These are phyloP conservation scores for Callospermophilus lateralis DNA, from an alignment of 2,113 vertebrate genomes.

Conservation along the genomic window DNA sequence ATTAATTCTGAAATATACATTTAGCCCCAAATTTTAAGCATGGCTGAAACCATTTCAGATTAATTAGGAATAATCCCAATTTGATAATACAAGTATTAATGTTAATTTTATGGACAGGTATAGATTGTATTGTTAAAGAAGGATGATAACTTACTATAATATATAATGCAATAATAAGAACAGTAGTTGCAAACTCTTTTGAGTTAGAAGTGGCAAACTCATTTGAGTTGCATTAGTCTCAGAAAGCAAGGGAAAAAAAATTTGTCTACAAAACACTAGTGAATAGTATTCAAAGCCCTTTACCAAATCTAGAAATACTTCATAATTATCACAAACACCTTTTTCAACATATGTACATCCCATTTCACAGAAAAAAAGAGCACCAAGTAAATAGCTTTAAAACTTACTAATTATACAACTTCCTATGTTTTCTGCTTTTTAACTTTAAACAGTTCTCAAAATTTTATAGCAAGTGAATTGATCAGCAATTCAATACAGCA, in stretches of 20 bases:
- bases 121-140: slow-evolving; percentile 18
- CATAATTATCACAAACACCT: slow-evolving; percentile 19
- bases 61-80: slow-evolving; percentile 43
- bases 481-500: slow-evolving; percentile 16
- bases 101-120: slow-evolving; percentile 47
- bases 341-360: slow-evolving; percentile 28
- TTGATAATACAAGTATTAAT: background rate
- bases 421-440: background rate
- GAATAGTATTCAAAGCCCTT: slow-evolving; percentile 5
- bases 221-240: background rate
- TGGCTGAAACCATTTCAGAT: slow-evolving; percentile 37
- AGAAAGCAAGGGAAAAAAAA: slow-evolving; percentile 17
- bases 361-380: slow-evolving; percentile 42
- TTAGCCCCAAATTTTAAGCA: background rate
- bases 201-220: background rate
- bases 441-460: slow-evolving; percentile 17
- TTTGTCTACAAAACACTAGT: background rate
- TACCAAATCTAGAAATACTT: slow-evolving; percentile 4
- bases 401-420: slow-evolving; percentile 28
- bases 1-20: slow-evolving; percentile 55
- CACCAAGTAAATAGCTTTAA: slow-evolving; percentile 14
- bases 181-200: background rate
- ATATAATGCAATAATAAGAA: background rate
- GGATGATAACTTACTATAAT: background rate
- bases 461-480: slow-evolving; percentile 2